These are phyloP conservation scores for Deroplatys truncata DNA, from an alignment of 2,888 invertebrate genomes.

Conservation along the genomic window DNA sequence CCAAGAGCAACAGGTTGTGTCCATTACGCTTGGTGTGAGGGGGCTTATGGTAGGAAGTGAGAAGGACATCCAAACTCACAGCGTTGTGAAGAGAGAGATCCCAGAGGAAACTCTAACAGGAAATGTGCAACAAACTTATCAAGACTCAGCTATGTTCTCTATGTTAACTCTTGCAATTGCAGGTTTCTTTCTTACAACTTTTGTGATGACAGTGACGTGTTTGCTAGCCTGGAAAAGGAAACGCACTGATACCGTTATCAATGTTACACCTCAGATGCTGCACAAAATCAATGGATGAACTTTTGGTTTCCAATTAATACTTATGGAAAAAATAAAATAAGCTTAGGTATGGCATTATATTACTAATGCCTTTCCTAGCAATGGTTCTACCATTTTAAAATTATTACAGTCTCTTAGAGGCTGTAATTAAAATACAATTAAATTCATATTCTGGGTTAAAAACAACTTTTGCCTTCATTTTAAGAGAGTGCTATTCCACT, in stretches of 20 bases:
- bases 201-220: not conserved
- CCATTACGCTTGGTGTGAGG: slow-evolving; percentile 34
- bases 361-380: not conserved
- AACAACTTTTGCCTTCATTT: not conserved
- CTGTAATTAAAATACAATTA: not conserved
- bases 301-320: not conserved
- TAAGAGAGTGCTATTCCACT: not conserved
- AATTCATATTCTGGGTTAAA: not conserved
- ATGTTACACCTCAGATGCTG: not conserved
- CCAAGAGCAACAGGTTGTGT: slow-evolving; percentile 32
- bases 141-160: not conserved
- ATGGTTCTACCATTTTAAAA: not conserved
- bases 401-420: not conserved
- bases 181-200: not conserved
- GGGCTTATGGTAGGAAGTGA: slow-evolving; percentile 32
- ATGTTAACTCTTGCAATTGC: not conserved
- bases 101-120: not conserved
- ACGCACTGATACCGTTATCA: not conserved
- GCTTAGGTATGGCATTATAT: not conserved
- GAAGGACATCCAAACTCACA: slow-evolving; percentile 46
- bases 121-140: not conserved
- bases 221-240: not conserved
- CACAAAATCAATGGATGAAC: not conserved
- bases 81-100: slow-evolving; percentile 41
- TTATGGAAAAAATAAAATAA: not conserved